Conservation (phyloP, 2,797 vertebrate genomes). For the Liparis tanakae region DNA sequence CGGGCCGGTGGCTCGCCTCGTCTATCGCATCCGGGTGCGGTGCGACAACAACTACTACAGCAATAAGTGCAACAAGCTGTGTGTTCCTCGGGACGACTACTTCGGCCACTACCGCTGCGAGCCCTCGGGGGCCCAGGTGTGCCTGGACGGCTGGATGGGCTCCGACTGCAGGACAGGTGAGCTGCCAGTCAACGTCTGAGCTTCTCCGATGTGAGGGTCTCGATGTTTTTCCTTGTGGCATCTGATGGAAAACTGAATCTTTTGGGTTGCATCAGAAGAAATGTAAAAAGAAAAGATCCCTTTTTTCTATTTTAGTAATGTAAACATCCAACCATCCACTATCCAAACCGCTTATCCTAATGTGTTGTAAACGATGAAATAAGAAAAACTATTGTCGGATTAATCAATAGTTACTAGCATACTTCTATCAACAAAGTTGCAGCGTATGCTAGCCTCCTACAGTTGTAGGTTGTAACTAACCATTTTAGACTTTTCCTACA, state of each 20-base stretch:
- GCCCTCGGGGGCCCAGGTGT: conserved; percentile 90
- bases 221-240: not conserved
- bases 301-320: too few species aligned
- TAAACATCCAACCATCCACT: too few species aligned
- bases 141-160: conserved; percentile 98
- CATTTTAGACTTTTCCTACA: not conserved
- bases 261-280: not conserved
- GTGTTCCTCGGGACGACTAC: conserved; percentile 92
- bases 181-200: conserved; percentile 1
- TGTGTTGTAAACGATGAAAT: not conserved
- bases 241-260: not conserved
- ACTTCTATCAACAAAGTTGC: not conserved
- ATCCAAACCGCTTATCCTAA: too few species aligned
- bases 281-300: accelerated
- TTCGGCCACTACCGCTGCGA: conserved; percentile 96
- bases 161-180: conserved; percentile 90
- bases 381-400: not conserved
- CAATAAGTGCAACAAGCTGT: conserved; percentile 94
- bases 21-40: conserved; percentile 89
- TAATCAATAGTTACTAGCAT: not conserved
- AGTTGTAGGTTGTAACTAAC: not conserved
- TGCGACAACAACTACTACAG: conserved; percentile 96
- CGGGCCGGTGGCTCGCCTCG: conserved; percentile 88
- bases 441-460: not conserved
- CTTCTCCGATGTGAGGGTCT: not conserved